These are phyloP conservation scores for Andrena haemorrhoa DNA, from an alignment of 2,888 invertebrate species.

Conservation along the genomic window DNA sequence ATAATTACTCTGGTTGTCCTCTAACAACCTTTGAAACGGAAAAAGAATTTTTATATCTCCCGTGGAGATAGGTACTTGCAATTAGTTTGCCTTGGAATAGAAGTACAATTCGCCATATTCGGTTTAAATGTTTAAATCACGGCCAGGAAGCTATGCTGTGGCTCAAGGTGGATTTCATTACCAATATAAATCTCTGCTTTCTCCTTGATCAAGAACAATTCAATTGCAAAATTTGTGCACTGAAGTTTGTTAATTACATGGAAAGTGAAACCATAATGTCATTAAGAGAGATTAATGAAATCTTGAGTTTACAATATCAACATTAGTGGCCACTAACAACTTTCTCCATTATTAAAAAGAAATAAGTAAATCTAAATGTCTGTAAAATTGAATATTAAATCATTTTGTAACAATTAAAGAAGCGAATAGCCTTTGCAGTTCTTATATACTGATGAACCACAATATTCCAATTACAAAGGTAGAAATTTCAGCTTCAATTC, in stretches of 20 bases:
- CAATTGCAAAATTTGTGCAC: too few relatives aligned
- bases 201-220: not conserved
- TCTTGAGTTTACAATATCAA: not conserved
- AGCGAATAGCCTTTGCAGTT: too few relatives aligned
- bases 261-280: constrained; percentile 22
- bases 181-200: not conserved
- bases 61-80: not conserved
- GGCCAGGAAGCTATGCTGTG: not conserved
- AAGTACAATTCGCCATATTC: not conserved
- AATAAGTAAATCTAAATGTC: too few relatives aligned
- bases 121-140: not conserved
- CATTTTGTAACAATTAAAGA: too few relatives aligned
- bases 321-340: not conserved
- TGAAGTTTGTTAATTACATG: not conserved
- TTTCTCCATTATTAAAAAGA: constrained; percentile 1
- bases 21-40: not conserved
- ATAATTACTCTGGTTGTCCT: not conserved
- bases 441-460: too few relatives aligned
- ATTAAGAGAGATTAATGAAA: not conserved
- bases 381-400: too few relatives aligned
- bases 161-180: not conserved
- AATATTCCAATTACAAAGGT: not conserved
- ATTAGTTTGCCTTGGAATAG: not conserved
- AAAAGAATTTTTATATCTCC: constrained; percentile 3
- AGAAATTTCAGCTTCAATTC: not conserved